Base-by-base conservation (phyloP, 2,797 vertebrate genomes). In the Thaleichthys pacificus region DNA sequence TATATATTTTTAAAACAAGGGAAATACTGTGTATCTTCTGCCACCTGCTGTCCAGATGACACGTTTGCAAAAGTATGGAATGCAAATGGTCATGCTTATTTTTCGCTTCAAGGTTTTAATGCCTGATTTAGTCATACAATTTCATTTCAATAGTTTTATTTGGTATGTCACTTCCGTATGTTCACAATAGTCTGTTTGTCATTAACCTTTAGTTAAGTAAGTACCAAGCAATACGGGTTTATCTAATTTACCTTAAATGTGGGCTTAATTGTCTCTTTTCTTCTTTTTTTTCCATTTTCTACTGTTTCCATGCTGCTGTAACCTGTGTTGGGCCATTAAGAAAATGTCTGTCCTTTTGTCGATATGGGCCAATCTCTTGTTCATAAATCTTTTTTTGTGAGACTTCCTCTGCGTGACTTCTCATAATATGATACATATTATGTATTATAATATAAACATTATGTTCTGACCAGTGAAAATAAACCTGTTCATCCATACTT, bases 291-390 rank as follows among this genome's bases (percentile, higher is more conserved):
- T 51, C 15, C 22, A 54, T 67, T 69, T 68, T 68, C 67, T 68
- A 57, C 28, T 24, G 24, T 51, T 68, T 68, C 11, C 67, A 69
- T 69, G 67, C 67, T 69, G 67, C 30, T 69, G 67, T 69, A 32
- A 15, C 42, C 42, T 68, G 28, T 58, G 56, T 15, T 69, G 56
- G 32, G 56, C 30, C 56, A 22, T 69, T 5, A 17, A 42, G 56
- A 32, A 15, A 24, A 47, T 22, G 22, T 47, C 11, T 61, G 22
- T 26, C 19, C 15, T 56, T 56, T 17, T 56, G 15, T 56, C 19
- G 51, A 56, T 56, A 56, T 56, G 51, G 51, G 51, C 51, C 51
- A 56, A 56, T 56, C 51, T 56, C 51, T 56, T n/a, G 19, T n/a
- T 56, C 19, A 17, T 56, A 56, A 17, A 56, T 47, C 42, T 11